phyloP scores from a whole-genome alignment of 2,797 vertebrate genomes.

The Melopsittacus undulatus region DNA sequence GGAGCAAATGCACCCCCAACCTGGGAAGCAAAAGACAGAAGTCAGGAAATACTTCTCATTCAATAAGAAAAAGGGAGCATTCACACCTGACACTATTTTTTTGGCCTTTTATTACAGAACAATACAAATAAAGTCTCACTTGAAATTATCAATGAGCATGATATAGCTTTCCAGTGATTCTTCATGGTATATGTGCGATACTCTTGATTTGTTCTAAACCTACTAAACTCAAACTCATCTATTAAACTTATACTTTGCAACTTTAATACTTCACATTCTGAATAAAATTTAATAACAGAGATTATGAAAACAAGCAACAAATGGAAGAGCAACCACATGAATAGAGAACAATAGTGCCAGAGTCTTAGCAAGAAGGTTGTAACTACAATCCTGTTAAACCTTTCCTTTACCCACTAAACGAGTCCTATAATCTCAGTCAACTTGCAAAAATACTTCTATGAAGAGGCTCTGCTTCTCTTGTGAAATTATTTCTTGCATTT shows the following conservation, averaged over 20 bases:
- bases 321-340: not conserved
- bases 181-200: not conserved
- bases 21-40: constrained; percentile 70
- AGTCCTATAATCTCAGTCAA: not conserved
- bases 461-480: not conserved
- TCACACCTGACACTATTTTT: not conserved
- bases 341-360: not conserved
- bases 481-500: not conserved
- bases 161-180: not conserved
- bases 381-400: not conserved
- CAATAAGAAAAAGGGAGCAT: not conserved
- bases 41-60: not conserved
- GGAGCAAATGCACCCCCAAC: constrained; percentile 98
- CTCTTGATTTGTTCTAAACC: not conserved
- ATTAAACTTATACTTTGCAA: not conserved
- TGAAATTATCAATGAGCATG: not conserved
- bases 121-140: not conserved
- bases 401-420: not conserved
- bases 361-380: not conserved
- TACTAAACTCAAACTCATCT: not conserved
- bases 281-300: not conserved
- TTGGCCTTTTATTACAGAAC: not conserved
- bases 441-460: not conserved
- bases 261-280: not conserved
- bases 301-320: not conserved